A percentile compares a stretch with the other conserved stretches of the same genome.
phyloP scores from a whole-genome alignment of 2,113 vertebrate genomes.

The Tachycineta bicolor region DNA sequence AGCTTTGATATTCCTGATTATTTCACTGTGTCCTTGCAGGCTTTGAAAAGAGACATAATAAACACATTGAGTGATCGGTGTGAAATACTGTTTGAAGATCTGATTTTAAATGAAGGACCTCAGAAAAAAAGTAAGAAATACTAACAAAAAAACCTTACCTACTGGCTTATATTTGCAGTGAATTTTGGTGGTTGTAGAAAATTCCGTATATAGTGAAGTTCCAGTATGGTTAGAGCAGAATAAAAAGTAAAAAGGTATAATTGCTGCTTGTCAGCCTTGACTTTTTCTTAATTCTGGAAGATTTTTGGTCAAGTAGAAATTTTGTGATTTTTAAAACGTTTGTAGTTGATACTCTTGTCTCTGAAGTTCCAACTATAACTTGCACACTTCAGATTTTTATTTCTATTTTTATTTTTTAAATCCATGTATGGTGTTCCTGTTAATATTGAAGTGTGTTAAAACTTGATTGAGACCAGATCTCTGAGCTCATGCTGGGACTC shows the following conservation, averaged over 20 bases:
- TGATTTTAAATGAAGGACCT: slow-evolving; percentile 77
- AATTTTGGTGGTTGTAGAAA: neutral
- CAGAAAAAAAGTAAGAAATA: slow-evolving; percentile 68
- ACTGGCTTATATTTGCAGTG: neutral
- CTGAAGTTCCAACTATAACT: neutral
- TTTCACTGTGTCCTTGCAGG: slow-evolving; percentile 67
- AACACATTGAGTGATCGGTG: slow-evolving; percentile 87
- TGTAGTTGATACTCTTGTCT: neutral
- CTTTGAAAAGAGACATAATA: slow-evolving; percentile 90
- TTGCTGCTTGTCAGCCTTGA: neutral
- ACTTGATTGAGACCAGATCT: neutral
- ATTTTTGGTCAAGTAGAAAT: neutral
- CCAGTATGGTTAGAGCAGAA: neutral
- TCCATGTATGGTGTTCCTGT: neutral
- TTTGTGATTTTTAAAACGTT: neutral
- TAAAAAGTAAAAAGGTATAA: neutral
- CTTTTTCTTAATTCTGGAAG: neutral
- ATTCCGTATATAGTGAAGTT: neutral
- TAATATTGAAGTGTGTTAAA: neutral
- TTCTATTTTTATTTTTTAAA: neutral
- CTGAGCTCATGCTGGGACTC: neutral
- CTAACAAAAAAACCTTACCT: neutral
- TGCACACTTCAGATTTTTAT: neutral
- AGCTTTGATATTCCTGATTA: neutral
- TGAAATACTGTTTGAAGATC: slow-evolving; percentile 91